Conservation (phyloP, 1,140 invertebrate species). For the Saccostrea glomerata region DNA sequence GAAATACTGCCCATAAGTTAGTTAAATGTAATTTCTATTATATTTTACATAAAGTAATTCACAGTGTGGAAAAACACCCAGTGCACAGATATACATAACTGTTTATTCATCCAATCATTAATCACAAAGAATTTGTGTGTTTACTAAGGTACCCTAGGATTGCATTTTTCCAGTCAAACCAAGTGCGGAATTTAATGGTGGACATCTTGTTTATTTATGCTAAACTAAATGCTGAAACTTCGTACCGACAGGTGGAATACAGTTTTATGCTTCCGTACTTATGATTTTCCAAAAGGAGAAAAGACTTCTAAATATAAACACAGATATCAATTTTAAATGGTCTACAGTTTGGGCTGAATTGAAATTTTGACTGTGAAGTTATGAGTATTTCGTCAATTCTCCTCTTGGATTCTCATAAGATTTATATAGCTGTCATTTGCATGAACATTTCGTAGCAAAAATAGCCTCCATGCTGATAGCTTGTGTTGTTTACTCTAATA, state of each 20-base stretch:
- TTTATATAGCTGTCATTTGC: slow-evolving; percentile 10
- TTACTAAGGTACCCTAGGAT: slow-evolving; percentile 85
- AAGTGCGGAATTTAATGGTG: slow-evolving; percentile 86
- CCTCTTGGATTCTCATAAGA: neutral
- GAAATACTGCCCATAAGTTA: neutral
- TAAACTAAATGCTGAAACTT: slow-evolving; percentile 85
- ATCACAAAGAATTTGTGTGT: neutral
- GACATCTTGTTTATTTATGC: slow-evolving; percentile 87
- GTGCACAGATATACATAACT: too few species aligned
- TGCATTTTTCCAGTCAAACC: slow-evolving; percentile 86
- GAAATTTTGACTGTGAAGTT: too few species aligned
- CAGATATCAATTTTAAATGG: too few species aligned
- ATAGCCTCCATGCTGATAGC: neutral
- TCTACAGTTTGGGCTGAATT: too few species aligned
- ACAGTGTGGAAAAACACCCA: neutral
- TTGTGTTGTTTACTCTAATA: too few species aligned
- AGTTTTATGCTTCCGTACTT: neutral
- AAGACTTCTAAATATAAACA: neutral
- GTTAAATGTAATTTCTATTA: too few species aligned
- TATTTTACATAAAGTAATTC: neutral
- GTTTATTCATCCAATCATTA: neutral
- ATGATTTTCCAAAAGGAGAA: neutral
- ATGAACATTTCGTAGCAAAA: slow-evolving; percentile 7
- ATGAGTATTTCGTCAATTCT: neutral
- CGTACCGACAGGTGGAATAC: slow-evolving; percentile 84